These are phyloP conservation scores for Eidolon dupreanum DNA, from an alignment of 2,797 vertebrate genomes.

Conservation along the genomic window DNA sequence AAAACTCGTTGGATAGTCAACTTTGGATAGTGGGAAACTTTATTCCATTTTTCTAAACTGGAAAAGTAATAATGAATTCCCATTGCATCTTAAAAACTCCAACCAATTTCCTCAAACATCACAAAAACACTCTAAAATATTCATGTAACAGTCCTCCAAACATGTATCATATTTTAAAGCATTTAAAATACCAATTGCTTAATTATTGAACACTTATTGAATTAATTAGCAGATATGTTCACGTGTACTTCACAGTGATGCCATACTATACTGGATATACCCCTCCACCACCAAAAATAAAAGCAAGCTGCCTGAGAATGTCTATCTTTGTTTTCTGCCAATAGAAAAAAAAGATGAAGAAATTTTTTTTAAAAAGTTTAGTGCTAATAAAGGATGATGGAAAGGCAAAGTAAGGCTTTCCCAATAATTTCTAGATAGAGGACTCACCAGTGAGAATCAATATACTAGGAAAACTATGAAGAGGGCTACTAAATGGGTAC, in stretches of 20 bases:
- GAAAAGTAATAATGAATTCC: neutral
- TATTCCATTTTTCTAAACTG: slow-evolving; percentile 18
- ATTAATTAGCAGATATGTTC: neutral
- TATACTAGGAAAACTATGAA: neutral
- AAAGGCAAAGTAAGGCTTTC: slow-evolving; percentile 17
- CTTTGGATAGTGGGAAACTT: neutral
- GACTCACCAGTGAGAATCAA: neutral
- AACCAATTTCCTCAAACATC: neutral
- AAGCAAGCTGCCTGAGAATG: neutral
- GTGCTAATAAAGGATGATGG: neutral
- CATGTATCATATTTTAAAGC: neutral
- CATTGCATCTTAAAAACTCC: neutral
- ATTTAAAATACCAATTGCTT: neutral
- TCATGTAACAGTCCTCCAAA: slow-evolving; percentile 18
- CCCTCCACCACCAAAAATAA: neutral
- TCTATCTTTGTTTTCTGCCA: neutral
- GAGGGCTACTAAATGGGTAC: neutral
- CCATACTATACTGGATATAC: neutral
- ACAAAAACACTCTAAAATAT: slow-evolving; percentile 24
- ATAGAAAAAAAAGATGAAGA: neutral
- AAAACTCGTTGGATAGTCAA: slow-evolving; percentile 31
- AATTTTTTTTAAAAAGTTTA: neutral
- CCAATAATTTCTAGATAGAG: slow-evolving; percentile 30
- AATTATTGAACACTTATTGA: slow-evolving; percentile 5
- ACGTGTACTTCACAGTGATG: neutral